Evolutionary conservation across 53 echinoderm and acorn worm genomes (phyloP).

Genomic region (Antedon mediterranea): DNA sequence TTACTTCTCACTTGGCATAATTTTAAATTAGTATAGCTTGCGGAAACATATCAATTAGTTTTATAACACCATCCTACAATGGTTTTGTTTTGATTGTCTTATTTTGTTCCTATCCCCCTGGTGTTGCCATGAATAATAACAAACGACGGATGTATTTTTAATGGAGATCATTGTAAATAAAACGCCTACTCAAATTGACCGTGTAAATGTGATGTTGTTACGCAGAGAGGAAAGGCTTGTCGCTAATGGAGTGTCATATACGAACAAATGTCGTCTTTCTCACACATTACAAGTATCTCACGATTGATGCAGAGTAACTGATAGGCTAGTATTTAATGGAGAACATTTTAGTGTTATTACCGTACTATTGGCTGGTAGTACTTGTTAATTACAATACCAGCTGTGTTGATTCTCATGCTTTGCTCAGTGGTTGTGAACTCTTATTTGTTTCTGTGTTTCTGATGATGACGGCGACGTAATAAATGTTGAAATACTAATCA

Average conservation of each 20-base stretch:
- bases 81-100: not conserved
- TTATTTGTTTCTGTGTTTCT: no score
- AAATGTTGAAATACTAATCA: no score
- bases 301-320: not conserved
- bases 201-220: not conserved
- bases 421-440: no score
- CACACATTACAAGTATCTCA: not conserved
- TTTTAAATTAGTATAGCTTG: no score
- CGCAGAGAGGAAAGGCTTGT: not conserved
- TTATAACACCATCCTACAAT: no score
- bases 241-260: not conserved
- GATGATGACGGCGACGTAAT: no score
- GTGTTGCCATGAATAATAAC: not conserved
- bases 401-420: not conserved
- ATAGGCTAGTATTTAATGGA: not conserved
- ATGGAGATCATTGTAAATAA: not conserved
- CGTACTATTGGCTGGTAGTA: not conserved
- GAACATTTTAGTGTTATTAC: not conserved
- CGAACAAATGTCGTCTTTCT: slow-evolving; percentile 1
- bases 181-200: slow-evolving; percentile 1
- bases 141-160: not conserved
- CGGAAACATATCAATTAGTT: no score
- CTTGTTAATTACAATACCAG: not conserved
- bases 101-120: not conserved
- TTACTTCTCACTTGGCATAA: no score